phyloP scores from a whole-genome alignment of 2,113 vertebrate genomes.

The Ciconia maguari region DNA sequence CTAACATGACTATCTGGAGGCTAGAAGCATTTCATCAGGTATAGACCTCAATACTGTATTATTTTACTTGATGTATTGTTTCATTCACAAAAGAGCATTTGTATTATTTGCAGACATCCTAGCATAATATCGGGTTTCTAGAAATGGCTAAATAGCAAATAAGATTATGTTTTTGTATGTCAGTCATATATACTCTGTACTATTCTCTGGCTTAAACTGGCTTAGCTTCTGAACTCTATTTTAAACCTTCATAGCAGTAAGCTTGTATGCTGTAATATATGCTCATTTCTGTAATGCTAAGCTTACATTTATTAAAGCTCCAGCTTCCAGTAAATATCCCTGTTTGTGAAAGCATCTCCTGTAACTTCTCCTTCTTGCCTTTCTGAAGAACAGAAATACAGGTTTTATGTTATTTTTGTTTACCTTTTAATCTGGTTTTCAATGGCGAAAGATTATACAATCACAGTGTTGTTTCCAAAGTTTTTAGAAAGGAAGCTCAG shows the following conservation, averaged over 20 bases:
- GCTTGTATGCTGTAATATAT: background rate
- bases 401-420: background rate
- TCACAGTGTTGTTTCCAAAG: background rate
- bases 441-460: slow-evolving; percentile 4
- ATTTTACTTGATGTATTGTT: slow-evolving; percentile 5
- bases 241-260: slow-evolving; percentile 19
- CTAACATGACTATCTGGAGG: background rate
- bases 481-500: slow-evolving; percentile 8
- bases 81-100: background rate
- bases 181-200: background rate
- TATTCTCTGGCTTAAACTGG: slow-evolving; percentile 33
- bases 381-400: background rate
- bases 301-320: background rate
- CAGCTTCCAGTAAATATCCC: background rate
- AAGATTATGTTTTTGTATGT: slow-evolving; percentile 37
- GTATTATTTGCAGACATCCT: slow-evolving; percentile 10
- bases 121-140: background rate
- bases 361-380: background rate
- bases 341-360: background rate
- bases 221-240: slow-evolving; percentile 52
- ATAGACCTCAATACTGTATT: background rate
- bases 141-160: slow-evolving; percentile 47
- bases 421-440: background rate
- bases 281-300: background rate
- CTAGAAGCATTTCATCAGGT: background rate